phyloP scores from a whole-genome alignment of 2,113 vertebrate species.

The Empidonax traillii region DNA sequence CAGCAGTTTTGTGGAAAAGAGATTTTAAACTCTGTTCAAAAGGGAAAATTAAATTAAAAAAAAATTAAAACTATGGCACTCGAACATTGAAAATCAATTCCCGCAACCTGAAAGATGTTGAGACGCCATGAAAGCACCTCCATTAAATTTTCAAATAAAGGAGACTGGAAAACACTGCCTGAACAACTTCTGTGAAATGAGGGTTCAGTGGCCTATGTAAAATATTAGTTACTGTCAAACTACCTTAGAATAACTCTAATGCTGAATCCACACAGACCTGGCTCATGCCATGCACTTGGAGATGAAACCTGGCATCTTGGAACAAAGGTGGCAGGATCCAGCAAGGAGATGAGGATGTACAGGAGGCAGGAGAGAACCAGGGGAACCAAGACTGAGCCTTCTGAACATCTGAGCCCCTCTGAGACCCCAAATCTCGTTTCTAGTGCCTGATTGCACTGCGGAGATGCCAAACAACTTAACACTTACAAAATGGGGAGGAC shows the following conservation, averaged over 20 bases:
- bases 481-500: not conserved
- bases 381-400: not conserved
- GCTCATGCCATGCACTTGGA: not conserved
- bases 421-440: not conserved
- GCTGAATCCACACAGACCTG: not conserved
- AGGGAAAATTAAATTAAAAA: not conserved
- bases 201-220: slow-evolving; percentile 26
- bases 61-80: not conserved
- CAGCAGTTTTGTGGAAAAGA: not conserved
- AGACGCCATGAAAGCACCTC: not conserved
- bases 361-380: not conserved
- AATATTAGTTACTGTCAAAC: slow-evolving; percentile 41
- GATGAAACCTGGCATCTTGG: slow-evolving; percentile 23
- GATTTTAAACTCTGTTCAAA: not conserved
- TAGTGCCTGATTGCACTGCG: not conserved
- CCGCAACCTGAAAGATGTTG: not conserved
- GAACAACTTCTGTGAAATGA: not conserved
- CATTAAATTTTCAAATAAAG: slow-evolving; percentile 27
- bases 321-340: not conserved
- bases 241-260: not conserved
- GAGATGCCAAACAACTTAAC: not conserved
- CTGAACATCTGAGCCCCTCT: not conserved
- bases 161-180: not conserved
- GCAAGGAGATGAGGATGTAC: not conserved
- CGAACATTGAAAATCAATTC: not conserved